Conservation (phyloP, 2,888 invertebrate genomes). For the Caenorhabditis becei region DNA sequence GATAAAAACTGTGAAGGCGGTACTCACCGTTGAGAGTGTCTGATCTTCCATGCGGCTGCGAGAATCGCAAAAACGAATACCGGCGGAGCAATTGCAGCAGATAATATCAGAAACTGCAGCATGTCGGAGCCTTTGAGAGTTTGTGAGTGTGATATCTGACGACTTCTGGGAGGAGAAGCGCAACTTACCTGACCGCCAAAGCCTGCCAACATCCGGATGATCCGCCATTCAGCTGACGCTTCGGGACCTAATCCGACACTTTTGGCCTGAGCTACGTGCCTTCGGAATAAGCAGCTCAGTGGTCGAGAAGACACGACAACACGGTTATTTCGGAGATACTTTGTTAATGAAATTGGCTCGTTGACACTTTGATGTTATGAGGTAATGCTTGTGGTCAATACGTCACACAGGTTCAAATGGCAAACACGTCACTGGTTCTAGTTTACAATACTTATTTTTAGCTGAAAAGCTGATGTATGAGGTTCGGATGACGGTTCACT, state of each 20-base stretch:
- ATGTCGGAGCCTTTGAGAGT: neutral
- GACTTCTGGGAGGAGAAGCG: neutral
- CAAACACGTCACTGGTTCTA: too few relatives aligned
- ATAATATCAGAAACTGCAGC: neutral
- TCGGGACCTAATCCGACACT: neutral
- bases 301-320: neutral
- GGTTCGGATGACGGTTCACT: too few relatives aligned
- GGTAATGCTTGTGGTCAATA: neutral
- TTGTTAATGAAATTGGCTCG: neutral
- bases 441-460: too few relatives aligned
- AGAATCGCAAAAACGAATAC: neutral
- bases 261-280: neutral
- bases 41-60: neutral
- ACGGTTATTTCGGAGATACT: neutral
- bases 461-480: too few relatives aligned
- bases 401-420: too few relatives aligned
- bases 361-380: neutral
- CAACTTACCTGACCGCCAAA: slow-evolving; percentile 8
- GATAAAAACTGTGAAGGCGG: neutral
- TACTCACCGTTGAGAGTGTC: neutral
- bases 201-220: neutral
- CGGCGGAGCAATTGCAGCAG: neutral
- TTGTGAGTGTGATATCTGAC: neutral
- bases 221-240: slow-evolving; percentile 10
- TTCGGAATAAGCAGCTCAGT: neutral